Percentiles rank a stretch among this genome's conserved stretches.
phyloP scores from a whole-genome alignment of 2,113 vertebrate genomes.

The Antechinus stuartii region DNA sequence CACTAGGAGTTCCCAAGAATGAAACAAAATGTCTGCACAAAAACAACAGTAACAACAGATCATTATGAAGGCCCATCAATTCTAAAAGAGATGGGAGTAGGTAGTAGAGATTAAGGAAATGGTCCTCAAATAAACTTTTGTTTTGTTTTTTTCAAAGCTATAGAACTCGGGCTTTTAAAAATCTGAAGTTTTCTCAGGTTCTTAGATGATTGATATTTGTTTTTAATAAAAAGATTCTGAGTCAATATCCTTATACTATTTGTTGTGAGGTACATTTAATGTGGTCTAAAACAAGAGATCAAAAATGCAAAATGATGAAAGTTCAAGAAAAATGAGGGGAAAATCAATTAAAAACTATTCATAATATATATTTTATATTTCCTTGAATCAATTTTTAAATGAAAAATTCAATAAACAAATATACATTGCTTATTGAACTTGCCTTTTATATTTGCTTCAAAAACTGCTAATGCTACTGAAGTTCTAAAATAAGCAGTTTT shows the following conservation, averaged over 20 bases:
- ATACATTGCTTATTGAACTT: neutral
- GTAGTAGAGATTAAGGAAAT: neutral
- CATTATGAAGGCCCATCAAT: neutral
- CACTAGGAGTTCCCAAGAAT: neutral
- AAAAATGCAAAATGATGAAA: neutral
- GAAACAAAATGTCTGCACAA: neutral
- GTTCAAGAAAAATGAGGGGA: neutral
- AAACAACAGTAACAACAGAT: neutral
- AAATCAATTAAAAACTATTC: neutral
- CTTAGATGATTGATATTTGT: neutral
- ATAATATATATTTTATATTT: neutral
- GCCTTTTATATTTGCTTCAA: neutral
- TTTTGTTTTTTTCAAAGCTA: neutral
- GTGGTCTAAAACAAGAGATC: neutral
- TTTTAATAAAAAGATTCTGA: neutral
- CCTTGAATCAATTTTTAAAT: neutral
- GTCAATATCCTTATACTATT: neutral
- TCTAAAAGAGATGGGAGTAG: neutral
- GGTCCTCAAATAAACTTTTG: neutral
- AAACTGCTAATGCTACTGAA: neutral
- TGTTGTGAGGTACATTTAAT: neutral
- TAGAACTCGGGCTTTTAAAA: neutral
- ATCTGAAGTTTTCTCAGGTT: neutral
- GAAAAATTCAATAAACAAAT: neutral
- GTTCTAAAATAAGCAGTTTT: neutral